A percentile compares a stretch with the other conserved stretches of the same genome.
Evolutionary conservation across 2,797 vertebrate species (phyloP).

Genomic region (Todus mexicanus): DNA sequence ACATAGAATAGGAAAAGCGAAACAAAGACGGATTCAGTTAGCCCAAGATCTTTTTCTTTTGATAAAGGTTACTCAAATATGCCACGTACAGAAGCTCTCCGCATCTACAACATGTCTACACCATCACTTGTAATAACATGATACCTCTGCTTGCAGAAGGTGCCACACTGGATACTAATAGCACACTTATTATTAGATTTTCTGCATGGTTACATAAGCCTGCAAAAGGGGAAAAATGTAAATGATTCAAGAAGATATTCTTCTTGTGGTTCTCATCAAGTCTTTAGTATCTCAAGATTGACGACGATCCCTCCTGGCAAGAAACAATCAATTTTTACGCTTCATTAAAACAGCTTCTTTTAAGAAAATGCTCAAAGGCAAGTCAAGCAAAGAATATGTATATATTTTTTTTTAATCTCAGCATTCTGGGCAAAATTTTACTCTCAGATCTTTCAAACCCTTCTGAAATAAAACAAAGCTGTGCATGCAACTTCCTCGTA

Average conservation of each 20-base stretch:
- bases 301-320: conserved; percentile 72
- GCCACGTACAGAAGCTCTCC: not conserved
- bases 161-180: conserved; percentile 68
- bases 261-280: conserved; percentile 74
- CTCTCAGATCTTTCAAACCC: conserved; percentile 18
- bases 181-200: conserved; percentile 82
- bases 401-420: not conserved
- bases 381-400: conserved; percentile 18
- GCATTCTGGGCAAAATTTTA: conserved; percentile 44
- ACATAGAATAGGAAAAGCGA: conserved; percentile 19
- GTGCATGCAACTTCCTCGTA: not conserved
- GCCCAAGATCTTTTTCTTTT: conserved; percentile 44
- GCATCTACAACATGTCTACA: conserved; percentile 46
- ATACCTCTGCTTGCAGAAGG: conserved; percentile 61
- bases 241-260: conserved; percentile 78
- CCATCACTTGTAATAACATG: conserved; percentile 43
- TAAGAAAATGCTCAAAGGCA: conserved; percentile 70
- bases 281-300: conserved; percentile 74
- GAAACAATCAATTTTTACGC: conserved; percentile 77
- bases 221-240: conserved; percentile 74
- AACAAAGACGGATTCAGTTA: conserved; percentile 54
- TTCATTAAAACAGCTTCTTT: conserved; percentile 72
- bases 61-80: conserved; percentile 61
- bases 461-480: conserved; percentile 1
- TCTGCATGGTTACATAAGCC: conserved; percentile 82